phyloP scores from a whole-genome alignment of 2,888 invertebrate species.

The Lochmaea crataegi region DNA sequence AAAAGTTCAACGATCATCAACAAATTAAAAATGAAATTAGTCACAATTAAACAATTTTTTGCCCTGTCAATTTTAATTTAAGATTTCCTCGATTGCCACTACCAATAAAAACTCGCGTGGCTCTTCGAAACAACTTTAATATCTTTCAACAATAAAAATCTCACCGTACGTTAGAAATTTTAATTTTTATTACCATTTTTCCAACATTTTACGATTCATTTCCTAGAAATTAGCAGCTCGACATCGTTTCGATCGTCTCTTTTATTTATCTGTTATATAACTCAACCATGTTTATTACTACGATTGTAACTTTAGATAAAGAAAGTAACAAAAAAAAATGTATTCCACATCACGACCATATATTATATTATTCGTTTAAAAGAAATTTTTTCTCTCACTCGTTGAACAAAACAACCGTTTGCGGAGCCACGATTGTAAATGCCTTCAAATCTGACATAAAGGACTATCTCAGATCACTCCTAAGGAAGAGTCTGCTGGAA shows the following conservation, averaged over 20 bases:
- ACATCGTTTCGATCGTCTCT: slow-evolving; percentile 10
- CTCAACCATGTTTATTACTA: slow-evolving; percentile 1
- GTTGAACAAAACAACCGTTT: neutral
- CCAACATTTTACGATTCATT: slow-evolving; percentile 6
- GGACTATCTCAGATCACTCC: too few relatives aligned
- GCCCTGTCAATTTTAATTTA: neutral
- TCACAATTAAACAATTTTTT: neutral
- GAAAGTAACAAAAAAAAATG: neutral
- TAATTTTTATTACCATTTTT: slow-evolving; percentile 4
- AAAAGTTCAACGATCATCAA: too few relatives aligned
- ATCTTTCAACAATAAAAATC: neutral
- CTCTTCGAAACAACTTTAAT: neutral
- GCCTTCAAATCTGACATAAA: too few relatives aligned
- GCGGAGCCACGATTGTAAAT: too few relatives aligned
- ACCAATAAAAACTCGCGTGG: neutral
- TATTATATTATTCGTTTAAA: neutral
- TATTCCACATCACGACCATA: neutral
- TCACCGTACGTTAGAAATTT: neutral
- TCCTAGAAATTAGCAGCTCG: slow-evolving; percentile 9
- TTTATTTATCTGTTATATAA: slow-evolving; percentile 9
- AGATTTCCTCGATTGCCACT: neutral
- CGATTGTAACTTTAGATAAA: slow-evolving; percentile 15
- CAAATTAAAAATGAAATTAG: too few relatives aligned
- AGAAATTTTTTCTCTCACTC: neutral
- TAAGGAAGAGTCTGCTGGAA: too few relatives aligned